Percentiles rank a stretch among this genome's conserved stretches.
phyloP scores from a whole-genome alignment of 2,113 vertebrate genomes.

The Emberiza fucata region DNA sequence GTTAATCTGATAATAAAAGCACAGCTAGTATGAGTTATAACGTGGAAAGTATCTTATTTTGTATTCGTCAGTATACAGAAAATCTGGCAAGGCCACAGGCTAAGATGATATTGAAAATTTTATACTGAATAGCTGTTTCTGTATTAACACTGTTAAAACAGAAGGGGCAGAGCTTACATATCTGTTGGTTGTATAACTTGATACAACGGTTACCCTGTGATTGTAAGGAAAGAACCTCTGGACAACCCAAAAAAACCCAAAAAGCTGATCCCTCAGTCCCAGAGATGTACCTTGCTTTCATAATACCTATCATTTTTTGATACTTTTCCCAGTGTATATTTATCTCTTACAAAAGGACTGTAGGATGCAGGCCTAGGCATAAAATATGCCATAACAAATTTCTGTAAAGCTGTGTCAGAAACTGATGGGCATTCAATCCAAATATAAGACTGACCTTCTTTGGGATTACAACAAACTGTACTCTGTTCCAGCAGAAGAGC shows the following conservation, averaged over 20 bases:
- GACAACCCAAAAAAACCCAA: neutral
- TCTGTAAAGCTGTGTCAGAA: neutral
- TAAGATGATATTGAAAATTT: neutral
- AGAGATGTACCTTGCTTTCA: neutral
- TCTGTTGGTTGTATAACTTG: neutral
- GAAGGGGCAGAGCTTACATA: neutral
- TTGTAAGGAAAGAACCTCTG: neutral
- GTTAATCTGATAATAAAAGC: neutral
- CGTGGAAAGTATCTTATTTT: neutral
- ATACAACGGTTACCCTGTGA: neutral
- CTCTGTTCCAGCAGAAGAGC: neutral
- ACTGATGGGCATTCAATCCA: neutral
- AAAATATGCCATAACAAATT: neutral
- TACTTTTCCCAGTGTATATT: neutral
- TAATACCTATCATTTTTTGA: neutral
- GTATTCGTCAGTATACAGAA: neutral
- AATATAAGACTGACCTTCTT: neutral
- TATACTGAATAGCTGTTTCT: neutral
- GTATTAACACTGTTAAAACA: neutral
- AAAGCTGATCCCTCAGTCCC: neutral
- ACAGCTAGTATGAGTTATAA: neutral
- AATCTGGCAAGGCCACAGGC: neutral
- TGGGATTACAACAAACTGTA: neutral
- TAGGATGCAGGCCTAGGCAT: neutral
- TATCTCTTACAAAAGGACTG: neutral